Base-by-base conservation (phyloP, 1,140 invertebrate species). In the Drosophila tsacasi region DNA sequence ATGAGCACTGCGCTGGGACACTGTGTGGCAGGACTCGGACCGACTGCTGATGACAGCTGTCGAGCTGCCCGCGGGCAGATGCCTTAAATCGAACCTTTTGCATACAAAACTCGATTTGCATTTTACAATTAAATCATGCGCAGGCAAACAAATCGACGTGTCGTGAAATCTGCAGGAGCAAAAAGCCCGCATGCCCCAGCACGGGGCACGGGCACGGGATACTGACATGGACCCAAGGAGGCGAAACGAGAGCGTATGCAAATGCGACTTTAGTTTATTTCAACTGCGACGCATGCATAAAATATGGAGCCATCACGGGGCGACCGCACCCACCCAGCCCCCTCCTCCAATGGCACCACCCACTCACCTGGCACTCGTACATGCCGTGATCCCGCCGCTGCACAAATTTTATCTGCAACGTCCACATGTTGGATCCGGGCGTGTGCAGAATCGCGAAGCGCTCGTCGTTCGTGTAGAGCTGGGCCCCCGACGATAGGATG, bases 351-450 rank as follows among this genome's bases (percentile, higher is more conserved):
- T 17, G 9, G 8, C 1, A 10, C 19, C 27, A n/a, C n/a, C 19
- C 40, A 92, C 94, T 96, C 94, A 98, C 97, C 96, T 99, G 98
- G 94, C 98, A 99, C 92, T 98, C 98, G 93, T 99, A 99, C 49
- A 97, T 97, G 76, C 98, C 98, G 85, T 97, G 97, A 94, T 99
- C 98, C 83, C 96, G 94, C 83, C 96, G 96, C 93, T 97, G 96
- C 65, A 98, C 97, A 93, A 97, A 98, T 94, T 98, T 98, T 91
- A 99, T 98, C 94, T 98, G 96, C 79, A 99, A 94, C 57, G 97
- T 98, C 98, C 98, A 99, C 92, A 94, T 94, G 79, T 95, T 94
- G 21, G 94, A 94, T n/a, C 94, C 94, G 61, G 94, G 94, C 69
- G 94, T 93, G 83, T 95, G 94, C 30, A 95, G 84, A 82, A 95